A percentile compares a stretch with the other conserved stretches of the same genome.
These are phyloP conservation scores for Colossoma macropomum DNA, from an alignment of 2,113 vertebrate species.

Conservation along the genomic window DNA sequence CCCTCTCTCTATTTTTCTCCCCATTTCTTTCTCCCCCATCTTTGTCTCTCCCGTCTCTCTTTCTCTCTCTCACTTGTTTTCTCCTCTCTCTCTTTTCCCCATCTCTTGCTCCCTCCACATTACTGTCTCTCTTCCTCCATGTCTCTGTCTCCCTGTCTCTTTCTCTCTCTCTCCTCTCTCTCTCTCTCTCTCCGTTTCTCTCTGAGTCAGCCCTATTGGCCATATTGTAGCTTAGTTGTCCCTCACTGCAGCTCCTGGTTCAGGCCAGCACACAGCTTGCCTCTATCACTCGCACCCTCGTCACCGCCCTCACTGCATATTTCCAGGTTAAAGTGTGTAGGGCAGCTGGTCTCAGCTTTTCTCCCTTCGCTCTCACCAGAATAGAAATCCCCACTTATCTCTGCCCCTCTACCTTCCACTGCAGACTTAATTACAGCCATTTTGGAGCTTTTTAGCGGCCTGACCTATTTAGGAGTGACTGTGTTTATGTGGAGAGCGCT, in stretches of 20 bases:
- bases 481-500: slow-evolving; percentile 2
- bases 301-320: neutral
- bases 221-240: no score
- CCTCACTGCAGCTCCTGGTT: slow-evolving; percentile 56
- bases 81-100: no score
- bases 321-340: neutral
- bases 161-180: no score
- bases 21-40: no score
- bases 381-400: neutral
- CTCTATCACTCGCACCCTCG: slow-evolving; percentile 17
- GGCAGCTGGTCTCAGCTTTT: neutral
- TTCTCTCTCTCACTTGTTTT: no score
- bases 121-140: no score
- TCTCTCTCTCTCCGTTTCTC: no score
- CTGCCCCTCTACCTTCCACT: slow-evolving; percentile 6
- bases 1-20: slow-evolving; percentile 29
- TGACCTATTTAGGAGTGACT: slow-evolving; percentile 48
- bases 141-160: no score
- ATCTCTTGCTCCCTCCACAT: no score
- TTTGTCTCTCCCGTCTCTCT: no score
- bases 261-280: slow-evolving; percentile 51
- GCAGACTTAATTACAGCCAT: slow-evolving; percentile 45
- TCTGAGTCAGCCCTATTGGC: no score
- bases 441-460: slow-evolving; percentile 37
- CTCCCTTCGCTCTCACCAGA: neutral